Evolutionary conservation across 37 sponge, comb jelly and placozoan species (phyloP), one percentile per base, ranked within the genome.

Genomic region (Aplysina aerophoba): DNA sequence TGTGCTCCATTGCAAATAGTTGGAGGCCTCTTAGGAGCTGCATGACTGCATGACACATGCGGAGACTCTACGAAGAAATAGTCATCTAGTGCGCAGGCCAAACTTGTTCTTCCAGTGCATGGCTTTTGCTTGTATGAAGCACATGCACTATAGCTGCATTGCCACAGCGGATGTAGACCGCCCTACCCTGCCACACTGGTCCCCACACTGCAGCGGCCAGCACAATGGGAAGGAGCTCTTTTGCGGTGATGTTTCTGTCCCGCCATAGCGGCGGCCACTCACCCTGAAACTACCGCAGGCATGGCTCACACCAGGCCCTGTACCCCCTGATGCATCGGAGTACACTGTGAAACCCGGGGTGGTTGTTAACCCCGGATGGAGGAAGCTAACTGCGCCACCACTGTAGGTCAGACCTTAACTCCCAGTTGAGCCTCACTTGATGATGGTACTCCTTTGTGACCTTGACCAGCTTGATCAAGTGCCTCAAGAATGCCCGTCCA

Each of bases 351-450:
- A 12, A 30, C 37, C 74, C 20, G 74, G 74, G 74, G 74, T 38
- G 8, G 74, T 41, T 11, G 14, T 22, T 11, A 15, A 4, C 38
- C 31, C 12, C 11, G 74, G 74, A 11, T 21, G 12, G 12, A 73
- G 39, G 14, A 31, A 8, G 20, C 74, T 30, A 11, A 8, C 20
- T 38, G 6, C 31, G 4, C 74, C 74, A 73, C 74, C 69, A 87
- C n/a, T 59, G 54, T 4, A 87, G 75, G 74, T 87, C 88, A 12
- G 88, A 81, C 30, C 74, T 40, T 73, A 81, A 81, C 28, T 72
- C 82, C 73, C 36, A 73, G 61, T 87, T 87, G 44, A 81, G 83
- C 16, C 75, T 73, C 17, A 59, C 33, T 58, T 36, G 54, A 55
- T 60, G 59, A 28, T 87, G 68, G 35, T 54, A n/a, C 39, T 86